These are phyloP conservation scores for Siniperca obscura DNA, from an alignment of 2,797 vertebrate species.

Conservation along the genomic window DNA sequence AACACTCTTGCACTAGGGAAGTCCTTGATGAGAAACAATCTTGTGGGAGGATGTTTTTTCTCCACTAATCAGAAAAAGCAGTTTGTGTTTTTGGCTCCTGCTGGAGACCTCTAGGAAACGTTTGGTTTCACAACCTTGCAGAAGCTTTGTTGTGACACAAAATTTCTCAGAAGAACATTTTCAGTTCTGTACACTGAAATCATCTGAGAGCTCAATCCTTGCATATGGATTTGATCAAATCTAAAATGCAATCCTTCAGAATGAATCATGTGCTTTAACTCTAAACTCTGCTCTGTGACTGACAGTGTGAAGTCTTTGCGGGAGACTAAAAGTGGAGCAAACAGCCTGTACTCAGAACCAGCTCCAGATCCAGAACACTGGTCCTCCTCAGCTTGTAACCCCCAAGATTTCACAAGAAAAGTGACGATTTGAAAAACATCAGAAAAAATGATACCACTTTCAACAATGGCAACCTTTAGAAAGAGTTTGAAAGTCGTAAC, in stretches of 20 bases:
- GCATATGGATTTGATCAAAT: constrained; percentile 53
- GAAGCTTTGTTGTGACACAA: constrained; percentile 15
- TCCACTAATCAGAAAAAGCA: constrained; percentile 61
- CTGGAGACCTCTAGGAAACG: constrained; percentile 32
- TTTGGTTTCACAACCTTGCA: constrained; percentile 26
- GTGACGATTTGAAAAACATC: background rate
- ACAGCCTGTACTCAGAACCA: constrained; percentile 4
- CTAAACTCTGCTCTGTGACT: background rate
- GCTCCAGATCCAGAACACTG: background rate
- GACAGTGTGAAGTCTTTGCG: background rate
- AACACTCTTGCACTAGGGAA: constrained; percentile 63
- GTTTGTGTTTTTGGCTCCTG: constrained; percentile 43
- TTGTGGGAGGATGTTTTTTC: constrained; percentile 65
- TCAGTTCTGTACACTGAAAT: background rate
- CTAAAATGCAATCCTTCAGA: constrained; percentile 13
- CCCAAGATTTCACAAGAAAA: background rate
- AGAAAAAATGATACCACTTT: background rate
- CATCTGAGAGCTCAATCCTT: background rate
- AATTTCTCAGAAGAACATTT: constrained; percentile 31
- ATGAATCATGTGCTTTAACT: constrained; percentile 32
- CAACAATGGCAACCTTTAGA: background rate
- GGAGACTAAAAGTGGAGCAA: constrained; percentile 15
- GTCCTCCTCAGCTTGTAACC: background rate
- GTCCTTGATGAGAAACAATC: constrained; percentile 62
- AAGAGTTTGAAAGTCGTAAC: background rate